Evolutionary conservation across 2,888 invertebrate genomes (phyloP).

Genomic region (Fragum sueziense): DNA sequence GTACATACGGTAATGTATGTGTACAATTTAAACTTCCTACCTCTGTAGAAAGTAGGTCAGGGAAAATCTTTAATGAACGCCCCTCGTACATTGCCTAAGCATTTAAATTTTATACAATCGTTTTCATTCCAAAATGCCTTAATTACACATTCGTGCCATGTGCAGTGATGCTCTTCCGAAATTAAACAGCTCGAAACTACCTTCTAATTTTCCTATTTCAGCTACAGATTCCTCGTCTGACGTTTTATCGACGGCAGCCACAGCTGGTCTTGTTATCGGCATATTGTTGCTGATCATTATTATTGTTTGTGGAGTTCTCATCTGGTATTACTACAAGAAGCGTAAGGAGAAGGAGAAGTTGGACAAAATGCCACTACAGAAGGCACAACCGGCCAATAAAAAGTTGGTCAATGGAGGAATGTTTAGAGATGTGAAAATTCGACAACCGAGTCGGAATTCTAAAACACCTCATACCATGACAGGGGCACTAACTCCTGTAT

Average conservation of each 20-base stretch:
- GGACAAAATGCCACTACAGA: constrained; percentile 47
- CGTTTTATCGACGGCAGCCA: constrained; percentile 55
- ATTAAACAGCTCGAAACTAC: too few relatives aligned
- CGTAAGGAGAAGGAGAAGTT: constrained; percentile 39
- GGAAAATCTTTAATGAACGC: too few relatives aligned
- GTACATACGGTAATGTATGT: too few relatives aligned
- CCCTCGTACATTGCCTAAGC: too few relatives aligned
- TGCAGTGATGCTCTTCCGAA: too few relatives aligned
- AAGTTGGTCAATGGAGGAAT: constrained; percentile 50
- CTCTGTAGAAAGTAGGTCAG: too few relatives aligned
- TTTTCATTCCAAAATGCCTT: too few relatives aligned
- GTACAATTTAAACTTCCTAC: too few relatives aligned
- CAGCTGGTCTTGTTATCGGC: constrained; percentile 45
- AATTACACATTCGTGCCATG: too few relatives aligned
- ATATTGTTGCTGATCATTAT: constrained; percentile 41
- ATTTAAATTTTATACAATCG: too few relatives aligned
- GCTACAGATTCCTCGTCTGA: constrained; percentile 40
- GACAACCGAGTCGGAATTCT: constrained; percentile 22
- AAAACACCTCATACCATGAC: constrained; percentile 28
- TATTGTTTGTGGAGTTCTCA: constrained; percentile 37
- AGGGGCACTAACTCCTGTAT: constrained; percentile 19
- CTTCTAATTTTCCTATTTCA: constrained; percentile 11
- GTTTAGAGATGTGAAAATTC: constrained; percentile 32
- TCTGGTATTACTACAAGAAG: constrained; percentile 59
- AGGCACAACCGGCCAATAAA: constrained; percentile 55